A percentile compares a stretch with the other conserved stretches of the same genome.
phyloP scores from a whole-genome alignment of 53 echinoderm and acorn worm genomes.

The Antedon mediterranea region DNA sequence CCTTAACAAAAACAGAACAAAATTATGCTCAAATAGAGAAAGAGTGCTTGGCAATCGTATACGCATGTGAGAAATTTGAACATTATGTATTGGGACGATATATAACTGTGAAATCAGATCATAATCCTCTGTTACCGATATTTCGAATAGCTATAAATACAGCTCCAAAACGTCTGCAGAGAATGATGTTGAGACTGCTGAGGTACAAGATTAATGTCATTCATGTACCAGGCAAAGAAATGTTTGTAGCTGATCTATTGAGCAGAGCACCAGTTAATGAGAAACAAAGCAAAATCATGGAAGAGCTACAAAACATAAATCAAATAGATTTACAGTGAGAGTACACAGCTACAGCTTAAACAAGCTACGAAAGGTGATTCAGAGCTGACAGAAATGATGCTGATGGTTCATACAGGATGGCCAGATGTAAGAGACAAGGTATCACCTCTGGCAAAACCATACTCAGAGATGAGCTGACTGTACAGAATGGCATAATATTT shows the following conservation, averaged over 20 bases:
- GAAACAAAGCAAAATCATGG: not conserved
- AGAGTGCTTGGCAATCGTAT: conserved; percentile 30
- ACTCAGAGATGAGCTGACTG: not conserved
- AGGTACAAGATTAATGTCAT: not conserved
- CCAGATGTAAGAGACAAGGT: not conserved
- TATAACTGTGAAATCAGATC: conserved; percentile 12
- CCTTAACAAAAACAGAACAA: conserved; percentile 20
- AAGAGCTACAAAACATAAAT: not conserved
- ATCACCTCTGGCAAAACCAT: no score
- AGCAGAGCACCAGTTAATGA: conserved; percentile 1
- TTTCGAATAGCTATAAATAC: not conserved
- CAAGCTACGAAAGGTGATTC: not conserved
- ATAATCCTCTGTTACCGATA: not conserved
- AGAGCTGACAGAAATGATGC: not conserved
- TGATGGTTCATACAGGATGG: not conserved
- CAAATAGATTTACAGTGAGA: not conserved
- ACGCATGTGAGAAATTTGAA: conserved; percentile 27
- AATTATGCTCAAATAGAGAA: conserved; percentile 51
- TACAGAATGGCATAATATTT: not conserved
- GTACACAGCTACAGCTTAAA: not conserved
- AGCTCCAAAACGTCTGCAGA: not conserved
- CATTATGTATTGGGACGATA: conserved; percentile 28
- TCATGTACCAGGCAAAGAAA: not conserved
- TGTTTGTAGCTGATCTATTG: not conserved
- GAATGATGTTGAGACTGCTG: not conserved